These are phyloP conservation scores for Rotaria socialis DNA, from an alignment of 2,888 invertebrate species.

Conservation along the genomic window DNA sequence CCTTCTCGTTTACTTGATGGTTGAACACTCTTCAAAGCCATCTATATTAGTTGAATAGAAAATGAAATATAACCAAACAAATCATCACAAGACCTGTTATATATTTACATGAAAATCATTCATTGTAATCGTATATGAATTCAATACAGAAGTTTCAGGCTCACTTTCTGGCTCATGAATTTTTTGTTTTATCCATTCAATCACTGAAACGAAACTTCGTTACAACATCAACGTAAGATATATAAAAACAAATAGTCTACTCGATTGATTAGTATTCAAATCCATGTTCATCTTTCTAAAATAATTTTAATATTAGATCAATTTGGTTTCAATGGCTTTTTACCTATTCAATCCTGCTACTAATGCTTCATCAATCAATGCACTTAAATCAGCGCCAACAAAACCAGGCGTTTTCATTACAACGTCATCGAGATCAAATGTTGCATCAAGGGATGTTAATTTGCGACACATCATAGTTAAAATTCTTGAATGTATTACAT, in stretches of 20 bases:
- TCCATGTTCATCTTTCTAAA: constrained; percentile 41
- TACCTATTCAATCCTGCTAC: constrained; percentile 75
- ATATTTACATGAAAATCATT: constrained; percentile 26
- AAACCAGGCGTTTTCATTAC: constrained; percentile 86
- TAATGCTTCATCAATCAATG: constrained; percentile 79
- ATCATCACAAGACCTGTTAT: neutral
- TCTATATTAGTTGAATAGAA: neutral
- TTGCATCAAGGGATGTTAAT: constrained; percentile 67
- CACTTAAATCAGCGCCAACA: constrained; percentile 86
- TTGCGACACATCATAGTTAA: constrained; percentile 70
- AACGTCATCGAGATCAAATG: constrained; percentile 70
- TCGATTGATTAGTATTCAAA: constrained; percentile 14
- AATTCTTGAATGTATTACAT: constrained; percentile 65
- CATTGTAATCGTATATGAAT: neutral
- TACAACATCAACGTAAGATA: no score
- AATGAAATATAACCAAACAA: neutral
- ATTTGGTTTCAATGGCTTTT: neutral
- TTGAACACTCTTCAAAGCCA: constrained; percentile 65
- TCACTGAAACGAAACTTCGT: constrained; percentile 33
- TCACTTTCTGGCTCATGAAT: constrained; percentile 18
- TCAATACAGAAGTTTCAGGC: neutral
- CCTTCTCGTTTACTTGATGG: constrained; percentile 93
- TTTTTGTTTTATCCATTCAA: constrained; percentile 44
- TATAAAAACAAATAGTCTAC: neutral
- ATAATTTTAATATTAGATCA: neutral